These are phyloP conservation scores for Scolopax bukidnonensis DNA, from an alignment of 2,797 vertebrate genomes.

Conservation along the genomic window DNA sequence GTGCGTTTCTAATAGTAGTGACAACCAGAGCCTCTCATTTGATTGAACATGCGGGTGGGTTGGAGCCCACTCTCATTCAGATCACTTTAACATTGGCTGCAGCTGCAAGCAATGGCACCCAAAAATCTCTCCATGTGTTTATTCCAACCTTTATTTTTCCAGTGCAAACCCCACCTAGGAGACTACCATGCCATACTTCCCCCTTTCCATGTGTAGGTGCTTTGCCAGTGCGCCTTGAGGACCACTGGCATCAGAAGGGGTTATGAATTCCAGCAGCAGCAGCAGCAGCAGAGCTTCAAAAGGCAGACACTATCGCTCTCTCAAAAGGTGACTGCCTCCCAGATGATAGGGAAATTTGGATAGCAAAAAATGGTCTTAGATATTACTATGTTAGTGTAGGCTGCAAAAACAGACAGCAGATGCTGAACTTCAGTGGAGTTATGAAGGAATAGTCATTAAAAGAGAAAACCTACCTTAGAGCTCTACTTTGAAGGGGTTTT, in stretches of 20 bases:
- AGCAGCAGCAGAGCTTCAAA: neutral
- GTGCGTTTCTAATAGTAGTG: neutral
- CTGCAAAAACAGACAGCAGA: constrained; percentile 18
- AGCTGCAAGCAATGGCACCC: neutral
- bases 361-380: neutral
- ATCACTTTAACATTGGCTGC: neutral
- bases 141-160: neutral
- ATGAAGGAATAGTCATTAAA: constrained; percentile 28
- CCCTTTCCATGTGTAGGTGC: accelerated
- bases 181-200: neutral
- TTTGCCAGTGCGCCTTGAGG: neutral
- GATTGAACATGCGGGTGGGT: accelerated
- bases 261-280: neutral
- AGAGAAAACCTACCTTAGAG: constrained; percentile 3
- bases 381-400: neutral
- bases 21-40: neutral
- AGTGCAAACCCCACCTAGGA: neutral
- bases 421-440: constrained; percentile 19
- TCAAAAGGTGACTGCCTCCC: neutral
- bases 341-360: neutral
- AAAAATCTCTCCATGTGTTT: neutral
- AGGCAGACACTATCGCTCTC: neutral
- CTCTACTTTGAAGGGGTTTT: constrained; percentile 6
- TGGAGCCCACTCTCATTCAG: neutral
- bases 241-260: neutral